phyloP scores from a whole-genome alignment of 92 coral and sea anemone species.

The Anthopleura xanthogrammica region DNA sequence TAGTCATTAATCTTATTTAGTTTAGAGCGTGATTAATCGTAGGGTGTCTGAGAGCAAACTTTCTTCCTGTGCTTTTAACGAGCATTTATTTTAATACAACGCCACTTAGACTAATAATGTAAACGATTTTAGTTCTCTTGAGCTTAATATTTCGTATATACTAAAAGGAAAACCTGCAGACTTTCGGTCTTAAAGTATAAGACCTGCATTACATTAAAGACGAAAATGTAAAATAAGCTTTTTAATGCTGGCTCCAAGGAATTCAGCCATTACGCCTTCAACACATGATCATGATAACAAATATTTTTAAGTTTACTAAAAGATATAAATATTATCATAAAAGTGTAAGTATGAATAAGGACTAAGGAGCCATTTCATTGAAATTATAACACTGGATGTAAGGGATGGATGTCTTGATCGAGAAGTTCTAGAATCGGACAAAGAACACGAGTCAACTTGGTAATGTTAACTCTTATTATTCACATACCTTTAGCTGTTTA shows the following conservation, averaged over 20 bases:
- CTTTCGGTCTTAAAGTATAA: background rate
- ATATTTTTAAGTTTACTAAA: background rate
- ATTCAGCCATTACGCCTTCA: background rate
- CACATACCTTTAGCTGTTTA: conserved; percentile 77
- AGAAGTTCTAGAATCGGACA: background rate
- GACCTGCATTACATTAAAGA: background rate
- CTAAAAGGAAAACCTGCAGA: background rate
- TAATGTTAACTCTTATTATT: background rate
- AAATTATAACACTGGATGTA: background rate
- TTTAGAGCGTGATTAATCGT: background rate
- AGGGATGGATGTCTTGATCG: background rate
- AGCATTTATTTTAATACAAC: background rate
- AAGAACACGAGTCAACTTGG: background rate
- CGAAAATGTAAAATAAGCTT: background rate
- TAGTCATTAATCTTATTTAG: no score
- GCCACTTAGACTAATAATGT: background rate
- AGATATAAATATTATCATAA: background rate
- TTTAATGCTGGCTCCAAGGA: background rate
- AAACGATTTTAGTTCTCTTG: background rate
- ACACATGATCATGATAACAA: background rate
- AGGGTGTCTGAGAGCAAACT: background rate
- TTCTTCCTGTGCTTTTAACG: background rate
- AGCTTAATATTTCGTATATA: background rate
- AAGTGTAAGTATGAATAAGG: background rate
- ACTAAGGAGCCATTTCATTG: background rate